phyloP scores from a whole-genome alignment of 2,113 vertebrate genomes.

The Takifugu flavidus region DNA sequence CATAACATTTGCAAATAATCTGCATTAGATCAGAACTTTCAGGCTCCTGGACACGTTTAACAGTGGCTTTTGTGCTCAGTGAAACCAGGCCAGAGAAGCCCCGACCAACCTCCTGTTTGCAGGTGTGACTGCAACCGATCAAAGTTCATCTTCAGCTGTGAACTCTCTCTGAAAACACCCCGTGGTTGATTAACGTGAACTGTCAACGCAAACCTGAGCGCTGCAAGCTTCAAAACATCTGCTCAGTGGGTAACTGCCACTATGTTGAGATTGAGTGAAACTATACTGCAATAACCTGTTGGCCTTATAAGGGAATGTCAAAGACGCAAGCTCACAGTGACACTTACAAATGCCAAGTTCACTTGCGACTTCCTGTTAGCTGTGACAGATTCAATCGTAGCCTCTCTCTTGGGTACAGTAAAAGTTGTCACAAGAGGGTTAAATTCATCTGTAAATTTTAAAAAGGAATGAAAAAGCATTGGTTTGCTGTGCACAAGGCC shows the following conservation, averaged over 20 bases:
- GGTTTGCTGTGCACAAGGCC: too few relatives aligned
- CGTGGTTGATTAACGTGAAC: neutral
- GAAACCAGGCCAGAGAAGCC: slow-evolving; percentile 1
- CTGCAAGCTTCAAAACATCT: slow-evolving; percentile 18
- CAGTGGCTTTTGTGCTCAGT: neutral
- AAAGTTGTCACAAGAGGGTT: neutral
- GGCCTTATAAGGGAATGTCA: slow-evolving; percentile 81
- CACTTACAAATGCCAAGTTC: slow-evolving; percentile 22
- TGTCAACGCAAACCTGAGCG: neutral
- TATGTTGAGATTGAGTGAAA: neutral
- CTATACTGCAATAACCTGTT: slow-evolving; percentile 52
- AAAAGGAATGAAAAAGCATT: too few relatives aligned
- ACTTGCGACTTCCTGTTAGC: slow-evolving; percentile 51
- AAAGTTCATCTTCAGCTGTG: slow-evolving; percentile 48
- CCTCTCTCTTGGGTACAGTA: neutral
- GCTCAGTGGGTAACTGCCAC: slow-evolving; percentile 37
- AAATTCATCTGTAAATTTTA: too few relatives aligned
- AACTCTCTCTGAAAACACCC: neutral
- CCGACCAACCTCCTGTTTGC: neutral
- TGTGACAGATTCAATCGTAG: neutral
- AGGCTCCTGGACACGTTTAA: too few relatives aligned
- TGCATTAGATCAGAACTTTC: neutral
- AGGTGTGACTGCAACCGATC: neutral
- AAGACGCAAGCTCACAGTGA: slow-evolving; percentile 21
- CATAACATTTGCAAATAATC: neutral